Conservation (phyloP, 1,140 invertebrate genomes). For the Cyclina sinensis region DNA sequence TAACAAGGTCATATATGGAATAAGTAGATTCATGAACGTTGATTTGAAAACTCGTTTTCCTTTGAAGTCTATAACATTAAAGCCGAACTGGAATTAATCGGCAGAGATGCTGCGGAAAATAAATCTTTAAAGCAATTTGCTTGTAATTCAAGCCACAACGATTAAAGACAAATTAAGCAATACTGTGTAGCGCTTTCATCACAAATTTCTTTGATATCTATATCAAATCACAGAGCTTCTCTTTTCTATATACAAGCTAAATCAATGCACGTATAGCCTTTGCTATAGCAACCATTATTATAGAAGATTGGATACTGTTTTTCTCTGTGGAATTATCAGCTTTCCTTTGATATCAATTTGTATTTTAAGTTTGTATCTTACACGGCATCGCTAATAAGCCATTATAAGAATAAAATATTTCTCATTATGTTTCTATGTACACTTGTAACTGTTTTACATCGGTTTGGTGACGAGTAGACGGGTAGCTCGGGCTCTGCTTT, state of each 20-base stretch:
- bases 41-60: too few relatives aligned
- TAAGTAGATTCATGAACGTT: too few relatives aligned
- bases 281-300: neutral
- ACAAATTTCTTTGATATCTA: neutral
- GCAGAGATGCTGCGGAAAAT: neutral
- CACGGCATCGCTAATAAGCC: too few relatives aligned
- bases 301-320: conserved; percentile 1
- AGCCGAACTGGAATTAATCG: too few relatives aligned
- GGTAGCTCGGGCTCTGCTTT: too few relatives aligned
- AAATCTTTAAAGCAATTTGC: neutral
- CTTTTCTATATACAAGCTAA: neutral
- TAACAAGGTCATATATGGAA: too few relatives aligned
- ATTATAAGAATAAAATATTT: too few relatives aligned
- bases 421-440: too few relatives aligned
- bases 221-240: neutral
- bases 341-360: neutral
- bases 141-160: too few relatives aligned
- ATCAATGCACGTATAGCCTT: conserved; percentile 11
- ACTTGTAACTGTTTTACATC: too few relatives aligned
- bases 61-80: too few relatives aligned
- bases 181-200: neutral
- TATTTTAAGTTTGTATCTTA: neutral
- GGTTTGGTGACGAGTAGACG: too few relatives aligned
- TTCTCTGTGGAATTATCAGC: neutral
- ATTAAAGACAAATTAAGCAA: conserved; percentile 13